A percentile compares a stretch with the other conserved stretches of the same genome.
These are phyloP conservation scores for Tenrec ecaudatus DNA, from an alignment of 2,113 vertebrate species.

Conservation along the genomic window DNA sequence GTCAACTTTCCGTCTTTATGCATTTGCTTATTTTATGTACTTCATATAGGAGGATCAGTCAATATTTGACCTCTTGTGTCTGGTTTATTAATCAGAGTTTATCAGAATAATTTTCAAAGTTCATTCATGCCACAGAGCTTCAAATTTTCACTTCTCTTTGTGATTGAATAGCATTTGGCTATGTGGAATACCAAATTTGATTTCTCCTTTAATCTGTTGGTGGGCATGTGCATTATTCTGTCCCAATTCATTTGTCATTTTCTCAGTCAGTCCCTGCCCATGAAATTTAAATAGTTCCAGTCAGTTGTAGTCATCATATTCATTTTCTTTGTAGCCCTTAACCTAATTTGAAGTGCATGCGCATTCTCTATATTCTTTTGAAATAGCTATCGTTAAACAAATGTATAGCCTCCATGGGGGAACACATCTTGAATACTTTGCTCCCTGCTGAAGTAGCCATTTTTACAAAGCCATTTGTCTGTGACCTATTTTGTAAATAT, in stretches of 20 bases:
- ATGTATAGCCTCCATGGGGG: neutral
- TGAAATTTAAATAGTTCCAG: neutral
- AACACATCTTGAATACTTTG: neutral
- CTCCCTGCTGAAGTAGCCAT: neutral
- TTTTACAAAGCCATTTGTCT: constrained; percentile 6
- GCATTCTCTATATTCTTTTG: neutral
- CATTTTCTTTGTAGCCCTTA: neutral
- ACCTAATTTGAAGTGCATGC: neutral
- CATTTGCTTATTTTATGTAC: neutral
- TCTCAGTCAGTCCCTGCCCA: neutral
- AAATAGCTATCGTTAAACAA: neutral
- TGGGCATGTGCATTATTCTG: neutral
- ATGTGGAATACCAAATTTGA: neutral
- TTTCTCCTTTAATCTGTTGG: neutral
- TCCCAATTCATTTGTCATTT: neutral
- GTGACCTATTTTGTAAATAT: neutral
- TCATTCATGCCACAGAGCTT: neutral
- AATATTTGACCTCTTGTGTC: neutral
- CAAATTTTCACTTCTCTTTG: neutral
- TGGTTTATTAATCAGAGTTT: neutral
- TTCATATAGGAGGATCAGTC: neutral
- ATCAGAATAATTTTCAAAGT: neutral
- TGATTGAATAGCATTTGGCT: neutral
- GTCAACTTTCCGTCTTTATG: neutral
- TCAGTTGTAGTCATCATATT: neutral